Evolutionary conservation across 2,797 vertebrate species (phyloP), one percentile per base, ranked within the genome.

Genomic region (Limosa lapponica): DNA sequence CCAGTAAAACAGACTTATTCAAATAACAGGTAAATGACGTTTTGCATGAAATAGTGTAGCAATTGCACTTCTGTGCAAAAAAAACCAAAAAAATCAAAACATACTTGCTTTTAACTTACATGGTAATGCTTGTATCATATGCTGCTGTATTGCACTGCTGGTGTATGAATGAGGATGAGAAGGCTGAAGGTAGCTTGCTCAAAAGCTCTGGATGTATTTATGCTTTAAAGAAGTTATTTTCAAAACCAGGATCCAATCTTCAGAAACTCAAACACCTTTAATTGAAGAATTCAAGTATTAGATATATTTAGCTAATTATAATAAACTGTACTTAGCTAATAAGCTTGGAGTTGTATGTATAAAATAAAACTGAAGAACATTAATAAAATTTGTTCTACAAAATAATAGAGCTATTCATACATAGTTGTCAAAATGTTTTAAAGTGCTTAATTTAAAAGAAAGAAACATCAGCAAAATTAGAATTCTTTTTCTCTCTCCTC

Each of bases 361-460:
- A 66, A 82, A 85, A 46, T 18, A 66, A 64, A 74, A 44, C 43
- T 25, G 17, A 44, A 34, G 32, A 43, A 72, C 59, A 73, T 28
- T 65, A 83, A 77, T 66, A 34, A 86, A 67, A 17, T 58, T 70
- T 57, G 5, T 43, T 90, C 69, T 87, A 44, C 43, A 75, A 61
- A 92, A 41, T 55, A 94, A 77, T 61, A 41, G 65, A 86, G 52
- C 52, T 61, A 54, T 36, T 83, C 39, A 34, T 55, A 58, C 4
- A 11, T 62, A n/a, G 25, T 6, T 91, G 71, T 88, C 90, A 94
- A 93, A 93, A 94, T 69, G 25, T 88, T 95, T 91, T 87, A 75
- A 87, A 75, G n/a, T 67, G 22, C 54, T 84, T 74, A 59, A 90
- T 87, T 87, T 89, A 58, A 90, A 82, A 71, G 73, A 77, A 72